A percentile compares a stretch with the other conserved stretches of the same genome.
Conservation (phyloP, 2,888 invertebrate genomes). For the Lasioglossum morio region DNA sequence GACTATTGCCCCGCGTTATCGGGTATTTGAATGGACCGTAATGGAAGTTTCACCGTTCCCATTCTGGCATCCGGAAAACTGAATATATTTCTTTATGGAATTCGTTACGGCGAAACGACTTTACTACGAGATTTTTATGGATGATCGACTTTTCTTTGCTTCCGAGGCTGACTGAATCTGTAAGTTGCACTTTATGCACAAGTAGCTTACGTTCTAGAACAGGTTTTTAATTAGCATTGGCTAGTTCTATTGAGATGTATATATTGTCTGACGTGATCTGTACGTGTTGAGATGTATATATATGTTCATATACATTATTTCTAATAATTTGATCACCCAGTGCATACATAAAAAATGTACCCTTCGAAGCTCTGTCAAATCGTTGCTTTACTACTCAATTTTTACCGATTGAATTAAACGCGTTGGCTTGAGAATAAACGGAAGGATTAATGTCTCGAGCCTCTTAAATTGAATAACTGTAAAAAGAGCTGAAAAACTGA, state of each 20-base stretch:
- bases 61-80: neutral
- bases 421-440: neutral
- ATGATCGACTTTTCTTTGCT: neutral
- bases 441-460: neutral
- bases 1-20: conserved; percentile 50
- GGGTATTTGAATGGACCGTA: conserved; percentile 47
- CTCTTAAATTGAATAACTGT: neutral
- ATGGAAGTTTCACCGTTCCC: conserved; percentile 30
- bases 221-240: neutral
- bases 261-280: too few species aligned
- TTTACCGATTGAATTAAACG: too few species aligned
- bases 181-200: neutral
- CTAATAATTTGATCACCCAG: too few species aligned
- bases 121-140: neutral
- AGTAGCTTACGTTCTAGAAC: neutral
- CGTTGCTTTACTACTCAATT: too few species aligned
- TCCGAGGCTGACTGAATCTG: neutral
- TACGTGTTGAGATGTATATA: too few species aligned
- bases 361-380: too few species aligned
- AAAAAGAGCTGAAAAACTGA: neutral
- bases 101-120: neutral
- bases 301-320: neutral
- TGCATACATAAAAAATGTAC: too few species aligned
- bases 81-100: neutral
- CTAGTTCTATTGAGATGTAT: too few species aligned